Percentiles rank a stretch among this genome's conserved stretches.
Conservation (phyloP, 2,113 vertebrate genomes). For the Paraplagusia blochii region DNA sequence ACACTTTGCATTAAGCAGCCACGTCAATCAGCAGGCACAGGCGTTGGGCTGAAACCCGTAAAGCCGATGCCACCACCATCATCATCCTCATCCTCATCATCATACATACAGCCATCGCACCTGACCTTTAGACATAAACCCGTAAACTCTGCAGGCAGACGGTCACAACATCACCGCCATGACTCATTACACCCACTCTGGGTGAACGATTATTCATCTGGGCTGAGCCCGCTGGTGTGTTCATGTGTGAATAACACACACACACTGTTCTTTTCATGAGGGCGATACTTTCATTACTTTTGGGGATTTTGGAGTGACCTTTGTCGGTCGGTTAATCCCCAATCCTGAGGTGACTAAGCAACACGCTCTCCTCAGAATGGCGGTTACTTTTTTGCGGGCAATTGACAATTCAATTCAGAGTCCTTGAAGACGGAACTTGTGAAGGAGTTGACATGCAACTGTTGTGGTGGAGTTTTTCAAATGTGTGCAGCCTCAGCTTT, state of each 20-base stretch:
- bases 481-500: too few relatives aligned
- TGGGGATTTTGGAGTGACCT: neutral
- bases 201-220: slow-evolving; percentile 43
- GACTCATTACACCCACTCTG: slow-evolving; percentile 53
- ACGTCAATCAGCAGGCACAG: slow-evolving; percentile 33
- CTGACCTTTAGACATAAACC: slow-evolving; percentile 62
- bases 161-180: slow-evolving; percentile 27
- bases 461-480: too few relatives aligned
- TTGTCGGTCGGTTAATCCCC: too few relatives aligned
- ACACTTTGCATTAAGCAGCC: slow-evolving; percentile 57
- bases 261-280: slow-evolving; percentile 16
- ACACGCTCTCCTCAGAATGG: too few relatives aligned
- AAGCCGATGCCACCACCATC: slow-evolving; percentile 5
- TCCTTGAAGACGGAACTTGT: too few relatives aligned
- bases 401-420: too few relatives aligned
- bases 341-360: too few relatives aligned
- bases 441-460: too few relatives aligned
- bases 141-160: slow-evolving; percentile 22
- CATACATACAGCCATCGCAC: slow-evolving; percentile 34
- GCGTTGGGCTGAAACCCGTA: slow-evolving; percentile 51
- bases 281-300: slow-evolving; percentile 25
- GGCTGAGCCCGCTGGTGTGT: slow-evolving; percentile 1
- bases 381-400: too few relatives aligned
- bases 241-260: slow-evolving; percentile 9
- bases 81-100: slow-evolving; percentile 12